Evolutionary conservation across 2,113 vertebrate genomes (phyloP), one percentile per base, ranked within the genome.

Genomic region (Gymnocephalus cernua): DNA sequence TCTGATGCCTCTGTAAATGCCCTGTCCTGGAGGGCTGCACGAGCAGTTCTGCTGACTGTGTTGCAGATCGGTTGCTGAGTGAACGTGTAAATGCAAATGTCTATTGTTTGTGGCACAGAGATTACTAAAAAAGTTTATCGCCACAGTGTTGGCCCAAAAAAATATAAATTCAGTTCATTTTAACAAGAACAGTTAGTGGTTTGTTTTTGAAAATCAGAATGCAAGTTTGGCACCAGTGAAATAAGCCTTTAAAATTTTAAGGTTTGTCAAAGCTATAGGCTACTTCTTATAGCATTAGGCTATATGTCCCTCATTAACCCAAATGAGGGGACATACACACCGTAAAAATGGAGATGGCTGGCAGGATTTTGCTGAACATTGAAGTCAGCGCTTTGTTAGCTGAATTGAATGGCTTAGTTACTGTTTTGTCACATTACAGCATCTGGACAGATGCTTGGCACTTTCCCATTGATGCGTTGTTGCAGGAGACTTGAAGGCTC

Each of bases 371-470:
- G 14, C 45, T 13, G 11, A 35, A 61, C 8, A 27, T 12, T 51
- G 14, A 77, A 35, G 32, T 47, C 35, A 38, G 21, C 29, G n/a
- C 45, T 47, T 66, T 65, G 75, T 85, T 77, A 25, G 57, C 47
- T 35, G 48, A 81, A 56, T 80, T 50, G 2, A 72, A 77, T 35
- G 13, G 63, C 73, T 74, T 74, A 77, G 75, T 71, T 27, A 69
- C 23, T 50, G 27, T 62, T 73, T 79, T 76, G 66, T 70, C 67
- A 80, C 83, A 79, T 44, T 58, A 48, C 57, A 27, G n/a, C 32
- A 19, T 23, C 66, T 62, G 62, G 58, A 78, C 86, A 88, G 83
- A 83, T 77, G 62, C 63, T 88, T 85, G 75, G 83, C 74, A 19
- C 25, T 0, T 8, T 54, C 38, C 41, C 53, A 38, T 75, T 9